Percentiles rank a stretch among this genome's conserved stretches.
These are phyloP conservation scores for Patiria pectinifera DNA, from an alignment of 53 echinoderm and acorn worm genomes.

Conservation along the genomic window DNA sequence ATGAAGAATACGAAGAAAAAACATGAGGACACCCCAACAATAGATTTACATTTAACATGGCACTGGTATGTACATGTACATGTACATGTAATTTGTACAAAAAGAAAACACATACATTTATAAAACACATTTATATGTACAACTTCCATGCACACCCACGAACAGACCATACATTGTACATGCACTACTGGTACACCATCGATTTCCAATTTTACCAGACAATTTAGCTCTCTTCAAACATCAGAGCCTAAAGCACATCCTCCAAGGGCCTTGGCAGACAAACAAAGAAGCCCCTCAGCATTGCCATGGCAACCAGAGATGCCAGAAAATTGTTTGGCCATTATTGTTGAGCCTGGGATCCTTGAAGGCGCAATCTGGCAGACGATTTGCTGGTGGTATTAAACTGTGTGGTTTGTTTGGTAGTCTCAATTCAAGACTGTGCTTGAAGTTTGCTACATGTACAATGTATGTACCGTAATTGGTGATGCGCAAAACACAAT, in stretches of 20 bases:
- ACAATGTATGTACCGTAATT: no score
- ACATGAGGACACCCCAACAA: no score
- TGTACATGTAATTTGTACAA: no score
- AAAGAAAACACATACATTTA: no score
- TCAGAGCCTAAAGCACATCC: background rate
- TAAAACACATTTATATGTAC: no score
- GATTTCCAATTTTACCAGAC: background rate
- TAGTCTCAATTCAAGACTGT: background rate
- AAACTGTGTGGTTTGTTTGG: background rate
- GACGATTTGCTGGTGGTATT: background rate
- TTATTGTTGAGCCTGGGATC: background rate
- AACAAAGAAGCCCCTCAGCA: background rate
- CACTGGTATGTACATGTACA: no score
- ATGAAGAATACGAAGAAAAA: no score
- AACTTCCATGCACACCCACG: background rate
- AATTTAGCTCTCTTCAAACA: background rate
- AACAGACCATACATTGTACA: background rate
- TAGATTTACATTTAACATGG: no score
- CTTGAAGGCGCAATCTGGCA: background rate
- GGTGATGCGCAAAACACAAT: no score
- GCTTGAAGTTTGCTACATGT: no score
- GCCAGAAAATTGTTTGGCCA: background rate
- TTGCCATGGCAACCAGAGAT: constrained; percentile 6
- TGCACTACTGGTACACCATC: background rate
- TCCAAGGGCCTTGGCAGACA: background rate